Base-by-base conservation (phyloP, 2,113 vertebrate genomes). In the Rutilus rutilus region DNA sequence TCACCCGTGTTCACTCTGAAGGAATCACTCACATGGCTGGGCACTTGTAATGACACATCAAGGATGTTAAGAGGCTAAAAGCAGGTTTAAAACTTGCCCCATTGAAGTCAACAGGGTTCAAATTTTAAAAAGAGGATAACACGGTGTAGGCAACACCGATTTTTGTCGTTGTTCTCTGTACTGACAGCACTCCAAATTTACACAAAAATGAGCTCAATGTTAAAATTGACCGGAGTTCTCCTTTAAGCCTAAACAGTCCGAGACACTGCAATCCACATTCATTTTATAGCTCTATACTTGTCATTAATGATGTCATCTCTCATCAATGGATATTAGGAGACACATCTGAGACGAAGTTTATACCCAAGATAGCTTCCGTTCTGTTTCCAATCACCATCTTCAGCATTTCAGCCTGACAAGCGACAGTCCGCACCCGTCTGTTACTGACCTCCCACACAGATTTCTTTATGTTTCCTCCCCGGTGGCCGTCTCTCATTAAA, bases 401-500 rank as follows among this genome's bases (percentile, higher is more conserved):
- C 11, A 59, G 30, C 30, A 64, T 50, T 82, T 78, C 65, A 76
- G 59, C 73, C 59, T 88, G 60, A 47, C 80, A 87, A 25, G 45
- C 59, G 60, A 77, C 17, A 67, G 50, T 78, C 71, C 6, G 33
- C 2, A 6, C 11, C 21, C 33, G 12, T 78, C 76, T 14, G 52
- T 60, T 79, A 42, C 78, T 47, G 36, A 64, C 59, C 54, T 42
- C 54, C 23, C 59, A 57, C 60, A 23, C 81, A 52, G 4, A 69
- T 57, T 74, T 62, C 14, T 39, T 47, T 30, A 21, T 6, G 14
- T 50, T 67, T 9, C 52, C 45, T 42, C 11, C 59, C 17, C 30
- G 42, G 27, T 25, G 75, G 54, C 81, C 33, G 14, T 62, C 39
- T 82, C 71, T 88, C 84, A 83, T 86, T 88, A 90, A 81, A 88